phyloP scores from a whole-genome alignment of 2,113 vertebrate genomes.

The Neodon shergylaensis region DNA sequence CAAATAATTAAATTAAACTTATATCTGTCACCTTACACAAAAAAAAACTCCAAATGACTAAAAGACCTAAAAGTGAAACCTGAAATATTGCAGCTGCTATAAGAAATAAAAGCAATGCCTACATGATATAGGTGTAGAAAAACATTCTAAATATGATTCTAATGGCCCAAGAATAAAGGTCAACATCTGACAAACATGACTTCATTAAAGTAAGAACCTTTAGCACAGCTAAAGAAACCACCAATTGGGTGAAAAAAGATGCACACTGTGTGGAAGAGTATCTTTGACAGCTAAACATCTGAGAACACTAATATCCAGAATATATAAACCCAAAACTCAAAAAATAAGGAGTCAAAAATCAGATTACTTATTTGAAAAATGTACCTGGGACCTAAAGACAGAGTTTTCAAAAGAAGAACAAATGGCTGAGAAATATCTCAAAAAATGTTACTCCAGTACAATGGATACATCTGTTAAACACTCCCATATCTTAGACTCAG shows the following conservation, averaged over 20 bases:
- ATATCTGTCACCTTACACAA: no score
- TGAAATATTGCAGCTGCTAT: neutral
- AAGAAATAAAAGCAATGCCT: neutral
- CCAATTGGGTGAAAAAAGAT: neutral
- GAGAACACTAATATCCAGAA: neutral
- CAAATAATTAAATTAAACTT: no score
- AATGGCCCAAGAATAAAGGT: neutral
- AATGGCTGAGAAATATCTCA: neutral
- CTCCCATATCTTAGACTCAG: neutral
- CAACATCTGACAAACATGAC: neutral
- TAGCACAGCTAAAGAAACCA: neutral
- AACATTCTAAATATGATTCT: neutral
- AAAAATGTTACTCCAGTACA: neutral
- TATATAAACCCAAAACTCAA: neutral
- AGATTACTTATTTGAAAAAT: neutral
- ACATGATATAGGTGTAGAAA: neutral
- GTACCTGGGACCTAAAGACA: neutral
- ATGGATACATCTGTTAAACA: neutral
- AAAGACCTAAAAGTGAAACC: neutral
- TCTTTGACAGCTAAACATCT: neutral
- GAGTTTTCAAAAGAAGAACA: neutral
- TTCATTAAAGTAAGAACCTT: neutral
- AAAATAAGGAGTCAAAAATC: neutral
- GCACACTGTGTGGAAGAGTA: neutral
- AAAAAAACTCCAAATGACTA: no score